Conservation (phyloP, 2,888 invertebrate genomes). For the Melitaea athalia region DNA sequence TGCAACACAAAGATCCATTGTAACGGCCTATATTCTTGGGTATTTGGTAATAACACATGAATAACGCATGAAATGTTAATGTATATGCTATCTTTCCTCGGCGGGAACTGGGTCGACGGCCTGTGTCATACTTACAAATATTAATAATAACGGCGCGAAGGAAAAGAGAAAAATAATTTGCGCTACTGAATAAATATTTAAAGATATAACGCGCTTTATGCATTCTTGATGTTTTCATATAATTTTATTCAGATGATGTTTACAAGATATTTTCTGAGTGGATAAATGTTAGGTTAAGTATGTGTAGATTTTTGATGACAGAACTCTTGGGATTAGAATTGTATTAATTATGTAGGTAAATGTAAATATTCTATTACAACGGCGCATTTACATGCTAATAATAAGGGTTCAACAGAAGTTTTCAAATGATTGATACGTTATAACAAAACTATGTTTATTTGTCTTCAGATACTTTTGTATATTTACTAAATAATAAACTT, state of each 20-base stretch:
- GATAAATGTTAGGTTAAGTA: not conserved
- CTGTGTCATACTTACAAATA: constrained; percentile 37
- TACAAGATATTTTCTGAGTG: not conserved
- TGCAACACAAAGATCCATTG: constrained; percentile 39
- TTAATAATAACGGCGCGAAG: constrained; percentile 21
- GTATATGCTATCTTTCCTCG: constrained; percentile 57
- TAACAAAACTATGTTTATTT: no score
- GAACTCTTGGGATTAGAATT: not conserved
- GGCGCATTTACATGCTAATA: no score
- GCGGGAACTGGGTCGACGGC: constrained; percentile 50
- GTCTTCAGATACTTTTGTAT: no score
- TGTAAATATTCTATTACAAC: no score
- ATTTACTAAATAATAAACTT: no score
- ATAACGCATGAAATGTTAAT: constrained; percentile 66
- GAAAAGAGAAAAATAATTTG: constrained; percentile 9
- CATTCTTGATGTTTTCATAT: not conserved
- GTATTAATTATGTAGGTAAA: no score
- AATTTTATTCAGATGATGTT: not conserved
- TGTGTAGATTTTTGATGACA: not conserved
- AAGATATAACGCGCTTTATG: constrained; percentile 7
- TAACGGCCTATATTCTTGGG: constrained; percentile 45
- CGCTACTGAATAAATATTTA: constrained; percentile 14
- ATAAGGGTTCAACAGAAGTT: no score
- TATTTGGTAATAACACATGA: constrained; percentile 57
- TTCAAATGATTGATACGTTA: no score